Evolutionary conservation across 92 coral and sea anemone genomes (phyloP), one percentile per base, ranked within the genome.

Genomic region (Montipora capitata): DNA sequence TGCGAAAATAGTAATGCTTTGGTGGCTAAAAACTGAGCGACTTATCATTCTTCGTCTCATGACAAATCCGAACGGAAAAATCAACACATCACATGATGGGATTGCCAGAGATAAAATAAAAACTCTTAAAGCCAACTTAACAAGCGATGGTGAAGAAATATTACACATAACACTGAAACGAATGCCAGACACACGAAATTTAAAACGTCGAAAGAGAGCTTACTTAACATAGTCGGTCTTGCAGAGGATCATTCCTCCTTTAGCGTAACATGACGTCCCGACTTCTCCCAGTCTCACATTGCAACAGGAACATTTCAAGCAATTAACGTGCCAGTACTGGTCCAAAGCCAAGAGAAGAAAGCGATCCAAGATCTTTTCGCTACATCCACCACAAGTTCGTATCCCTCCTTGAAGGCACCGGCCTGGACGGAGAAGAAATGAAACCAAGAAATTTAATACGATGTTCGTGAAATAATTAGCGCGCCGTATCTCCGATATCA

Each of bases 201-300:
- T 72, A 65, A 81, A 11, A 81, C 59, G 68, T 45, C 54, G 11
- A 27, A 70, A 16, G 57, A 44, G 64, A 2, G 43, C 94, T 54
- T 91, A 98, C 99, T 98, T 92, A 12, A 98, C 96, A 73, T 98
- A 98, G 87, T 98, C 99, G 43, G 95, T 96, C 64, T 95, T 95
- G 71, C 99, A 98, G 27, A 98, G 82, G 77, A 98, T 96, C 98
- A 98, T 96, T 15, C 99, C 99, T 62, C 94, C 99, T 89, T 98
- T 98, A 0, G 98, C 87, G 81, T 96, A 98, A 54, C 99, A 98
- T 10, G 99, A 96, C 16, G 98, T 84, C 3, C 99, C 99, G 17
- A 98, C 96, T 76, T 98, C 99, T 16, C 98, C 99, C 71, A 98
- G 77, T 72, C 98, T 84, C 43, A 96, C 99, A 49, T 91, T 95